Evolutionary conservation across 2,888 invertebrate species (phyloP), one percentile per base, ranked within the genome.

Genomic region (Mesorhabditis sp.): DNA sequence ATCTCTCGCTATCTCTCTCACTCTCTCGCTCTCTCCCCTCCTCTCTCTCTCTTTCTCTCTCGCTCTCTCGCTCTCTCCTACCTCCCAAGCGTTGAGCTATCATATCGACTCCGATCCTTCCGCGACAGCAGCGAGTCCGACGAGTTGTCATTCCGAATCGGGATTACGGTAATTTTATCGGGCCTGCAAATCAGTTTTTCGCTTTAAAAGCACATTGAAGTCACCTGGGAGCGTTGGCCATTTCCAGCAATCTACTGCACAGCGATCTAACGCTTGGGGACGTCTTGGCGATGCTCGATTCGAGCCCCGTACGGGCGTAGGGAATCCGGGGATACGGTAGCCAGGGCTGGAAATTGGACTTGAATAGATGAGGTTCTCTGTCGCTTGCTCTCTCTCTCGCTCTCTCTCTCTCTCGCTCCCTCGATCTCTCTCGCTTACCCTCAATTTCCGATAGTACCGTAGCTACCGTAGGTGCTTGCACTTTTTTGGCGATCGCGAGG

Each of bases 61-160:
- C 63, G 1, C 63, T 15, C 63, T 3, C 2, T 62, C 15, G 1
- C n/a, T 62, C n/a, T n/a, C 28, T 5, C 7, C 7, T 3, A 68
- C 65, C 68, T 68, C 66, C 42, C 74, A 74, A 50, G 75, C 72
- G 67, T 50, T n/a, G n/a, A n/a, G n/a, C n/a, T 50, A 50, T 50
- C 58, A n/a, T 50, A 50, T 50, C 58, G 58, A 50, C 58, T 50
- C 58, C n/a, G 58, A 13, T 10, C 58, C n/a, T 50, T 50, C 58
- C 58, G 58, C 10, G 58, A n/a, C 58, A 50, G n/a, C 58, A 50
- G n/a, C 58, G 58, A 50, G 10, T 50, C 58, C 10, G 7, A 13
- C 58, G 58, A 50, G 58, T 10, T 10, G n/a, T n/a, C 58, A 50
- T n/a, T n/a, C 10, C 58, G 58, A n/a, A 50, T 50, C 58, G 41